Conservation (phyloP, 2,797 vertebrate genomes). For the Poecilia gillii region DNA sequence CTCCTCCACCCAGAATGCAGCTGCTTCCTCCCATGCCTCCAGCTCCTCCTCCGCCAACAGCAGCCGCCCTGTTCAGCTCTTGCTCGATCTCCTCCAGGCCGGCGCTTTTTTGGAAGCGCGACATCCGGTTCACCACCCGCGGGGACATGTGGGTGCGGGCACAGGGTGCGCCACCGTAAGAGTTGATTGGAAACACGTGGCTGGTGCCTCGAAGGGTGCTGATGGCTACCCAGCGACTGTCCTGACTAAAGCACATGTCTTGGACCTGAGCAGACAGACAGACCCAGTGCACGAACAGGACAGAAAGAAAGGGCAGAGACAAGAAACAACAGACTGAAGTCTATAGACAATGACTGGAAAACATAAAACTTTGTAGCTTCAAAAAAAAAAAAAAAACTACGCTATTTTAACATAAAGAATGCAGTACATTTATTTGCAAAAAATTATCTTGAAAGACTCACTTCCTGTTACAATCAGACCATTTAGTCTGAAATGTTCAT, state of each 20-base stretch:
- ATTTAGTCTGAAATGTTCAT: neutral
- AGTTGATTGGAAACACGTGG: conserved; percentile 96
- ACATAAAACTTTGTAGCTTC: neutral
- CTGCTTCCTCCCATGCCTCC: conserved; percentile 56
- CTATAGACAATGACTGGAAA: neutral
- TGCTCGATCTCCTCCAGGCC: conserved; percentile 98
- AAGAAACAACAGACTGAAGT: neutral
- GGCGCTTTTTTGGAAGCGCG: conserved; percentile 97
- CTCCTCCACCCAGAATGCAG: conserved; percentile 70
- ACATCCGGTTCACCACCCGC: conserved; percentile 96
- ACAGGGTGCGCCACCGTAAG: conserved; percentile 93
- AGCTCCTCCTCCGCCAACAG: conserved; percentile 70
- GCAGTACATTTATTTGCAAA: neutral
- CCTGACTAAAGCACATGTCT: conserved; percentile 97
- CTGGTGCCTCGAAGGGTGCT: conserved; percentile 96
- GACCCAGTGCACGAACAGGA: neutral
- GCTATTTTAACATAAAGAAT: neutral
- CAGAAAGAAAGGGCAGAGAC: neutral
- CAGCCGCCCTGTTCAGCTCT: conserved; percentile 87
- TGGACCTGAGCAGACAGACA: conserved; percentile 84
- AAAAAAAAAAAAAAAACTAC: neutral
- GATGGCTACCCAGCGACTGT: conserved; percentile 97
- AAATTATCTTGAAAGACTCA: neutral
- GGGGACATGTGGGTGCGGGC: conserved; percentile 98
- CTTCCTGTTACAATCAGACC: neutral